Base-by-base conservation (phyloP, 2,797 vertebrate genomes). In the Cirrhinus molitorella region DNA sequence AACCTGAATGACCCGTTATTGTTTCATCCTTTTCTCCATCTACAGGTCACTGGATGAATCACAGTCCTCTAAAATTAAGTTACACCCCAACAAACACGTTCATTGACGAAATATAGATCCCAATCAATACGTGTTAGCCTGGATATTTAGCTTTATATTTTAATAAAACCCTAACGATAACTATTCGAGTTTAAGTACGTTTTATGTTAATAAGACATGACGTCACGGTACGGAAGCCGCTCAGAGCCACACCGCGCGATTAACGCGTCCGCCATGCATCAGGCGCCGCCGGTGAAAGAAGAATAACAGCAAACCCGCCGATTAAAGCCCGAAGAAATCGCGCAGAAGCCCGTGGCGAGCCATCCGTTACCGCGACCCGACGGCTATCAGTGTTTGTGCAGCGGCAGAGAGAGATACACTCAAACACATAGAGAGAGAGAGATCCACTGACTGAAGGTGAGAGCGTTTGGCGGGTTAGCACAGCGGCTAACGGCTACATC, bases 141-240 rank as follows among this genome's bases (percentile, higher is more conserved):
- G 3, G 3, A 68, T 11, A 28, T 55, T 0, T 21, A 8, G 10
- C 12, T 45, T 11, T 55, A 21, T 23, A 6, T 17, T 40, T 1
- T 0, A 25, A 51, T 37, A 17, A 63, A 31, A 61, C 3, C 9
- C 6, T 49, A 19, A 31, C 0, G 63, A 40, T 4, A 1, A 55
- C 13, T 53, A 17, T 25, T 14, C 3, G 13, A 6, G 59, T 16
- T 16, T 28, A 6, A 8, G 6, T 28, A 16, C 23, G 23, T 16
- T 53, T 14, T 65, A 51, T 80, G 57, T 25, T 65, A 55, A 55
- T 47, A 5, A 43, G 6, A 2, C 7, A 5, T 65, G 68, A 79
- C 37, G 17, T 66, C 61, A 34, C 73, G 61, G 55, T 93, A 96
- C 94, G 95, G 95, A 92, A 93, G 93, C 94, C 93, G 93, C 89